Evolutionary conservation across 2,113 vertebrate genomes (phyloP).

Genomic region (Garra rufa): DNA sequence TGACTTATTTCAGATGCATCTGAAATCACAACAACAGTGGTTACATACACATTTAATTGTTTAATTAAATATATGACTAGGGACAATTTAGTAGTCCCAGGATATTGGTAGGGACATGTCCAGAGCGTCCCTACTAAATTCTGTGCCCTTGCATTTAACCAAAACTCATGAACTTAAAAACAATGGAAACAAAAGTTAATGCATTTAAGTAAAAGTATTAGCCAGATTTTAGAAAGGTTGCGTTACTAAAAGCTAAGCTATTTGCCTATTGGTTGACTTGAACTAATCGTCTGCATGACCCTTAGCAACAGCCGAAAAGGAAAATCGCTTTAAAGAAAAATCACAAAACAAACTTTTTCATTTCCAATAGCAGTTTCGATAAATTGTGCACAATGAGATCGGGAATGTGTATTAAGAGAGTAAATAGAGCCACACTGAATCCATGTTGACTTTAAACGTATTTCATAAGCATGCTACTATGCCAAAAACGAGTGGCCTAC

Average conservation of each 20-base stretch:
- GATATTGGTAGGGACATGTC: too few species aligned
- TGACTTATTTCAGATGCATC: too few species aligned
- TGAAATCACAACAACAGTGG: too few species aligned
- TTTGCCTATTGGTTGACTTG: neutral
- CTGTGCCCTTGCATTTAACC: too few species aligned
- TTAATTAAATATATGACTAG: too few species aligned
- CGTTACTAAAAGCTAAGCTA: neutral
- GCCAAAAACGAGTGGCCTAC: slow-evolving; percentile 51
- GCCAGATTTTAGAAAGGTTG: neutral
- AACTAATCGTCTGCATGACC: neutral
- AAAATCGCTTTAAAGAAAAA: neutral
- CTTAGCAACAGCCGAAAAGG: neutral
- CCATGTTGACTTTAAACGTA: slow-evolving; percentile 15
- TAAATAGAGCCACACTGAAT: neutral
- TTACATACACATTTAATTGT: too few species aligned
- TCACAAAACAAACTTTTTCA: neutral
- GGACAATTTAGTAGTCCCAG: too few species aligned
- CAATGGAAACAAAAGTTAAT: neutral
- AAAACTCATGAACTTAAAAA: too few species aligned
- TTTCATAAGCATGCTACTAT: slow-evolving; percentile 5
- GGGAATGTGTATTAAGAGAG: neutral
- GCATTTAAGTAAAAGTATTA: neutral
- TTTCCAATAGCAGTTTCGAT: neutral
- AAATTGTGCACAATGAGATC: neutral
- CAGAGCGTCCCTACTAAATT: too few species aligned